Evolutionary conservation across 2,888 invertebrate genomes (phyloP).

Genomic region (Acleris holmiana): DNA sequence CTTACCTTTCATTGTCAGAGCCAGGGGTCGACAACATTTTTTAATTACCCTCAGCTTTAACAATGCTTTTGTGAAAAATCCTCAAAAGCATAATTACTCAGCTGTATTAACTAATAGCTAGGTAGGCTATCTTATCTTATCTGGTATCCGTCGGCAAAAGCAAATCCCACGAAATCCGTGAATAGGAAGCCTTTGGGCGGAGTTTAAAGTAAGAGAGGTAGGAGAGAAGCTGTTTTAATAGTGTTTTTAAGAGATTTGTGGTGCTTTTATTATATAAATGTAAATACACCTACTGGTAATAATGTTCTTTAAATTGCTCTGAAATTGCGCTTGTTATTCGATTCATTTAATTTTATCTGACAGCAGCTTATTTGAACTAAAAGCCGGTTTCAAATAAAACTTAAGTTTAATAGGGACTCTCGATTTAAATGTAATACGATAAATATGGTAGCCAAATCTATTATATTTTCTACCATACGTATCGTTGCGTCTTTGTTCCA

Average conservation of each 20-base stretch:
- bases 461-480: too few relatives aligned
- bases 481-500: too few relatives aligned
- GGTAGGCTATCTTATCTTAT: slow-evolving; percentile 27
- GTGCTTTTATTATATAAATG: neutral
- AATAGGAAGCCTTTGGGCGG: slow-evolving; percentile 37
- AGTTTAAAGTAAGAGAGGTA: slow-evolving; percentile 4
- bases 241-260: neutral
- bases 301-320: too few relatives aligned
- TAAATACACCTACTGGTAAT: too few relatives aligned
- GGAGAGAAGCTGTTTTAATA: neutral
- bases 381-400: too few relatives aligned
- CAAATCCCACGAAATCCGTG: slow-evolving; percentile 41
- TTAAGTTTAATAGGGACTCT: too few relatives aligned
- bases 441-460: too few relatives aligned
- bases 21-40: slow-evolving; percentile 19
- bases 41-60: slow-evolving; percentile 13
- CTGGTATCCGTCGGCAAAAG: slow-evolving; percentile 36
- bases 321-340: too few relatives aligned
- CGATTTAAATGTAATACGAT: too few relatives aligned
- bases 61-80: slow-evolving; percentile 32
- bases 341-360: too few relatives aligned
- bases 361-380: too few relatives aligned
- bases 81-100: slow-evolving; percentile 26
- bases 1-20: slow-evolving; percentile 5
- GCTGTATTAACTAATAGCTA: slow-evolving; percentile 23